phyloP scores from a whole-genome alignment of 2,797 vertebrate genomes.

The Onychomys torridus region DNA sequence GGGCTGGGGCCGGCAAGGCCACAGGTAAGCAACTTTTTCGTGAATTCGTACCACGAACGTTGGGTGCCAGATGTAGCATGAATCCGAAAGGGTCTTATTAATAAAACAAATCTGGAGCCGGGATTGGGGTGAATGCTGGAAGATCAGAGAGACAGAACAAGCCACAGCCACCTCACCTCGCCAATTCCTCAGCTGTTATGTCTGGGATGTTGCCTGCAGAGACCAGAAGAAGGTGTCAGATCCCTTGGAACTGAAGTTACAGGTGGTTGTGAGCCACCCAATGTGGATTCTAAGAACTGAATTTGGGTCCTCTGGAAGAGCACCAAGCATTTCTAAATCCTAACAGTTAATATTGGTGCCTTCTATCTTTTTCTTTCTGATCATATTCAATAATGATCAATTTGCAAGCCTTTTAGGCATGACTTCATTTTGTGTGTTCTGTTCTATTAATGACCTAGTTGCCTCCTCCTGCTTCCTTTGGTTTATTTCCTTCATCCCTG shows the following conservation, averaged over 20 bases:
- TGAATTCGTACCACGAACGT: too few relatives aligned
- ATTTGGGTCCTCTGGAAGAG: not conserved
- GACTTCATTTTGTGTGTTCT: not conserved
- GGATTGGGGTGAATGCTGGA: too few relatives aligned
- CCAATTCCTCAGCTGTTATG: too few relatives aligned
- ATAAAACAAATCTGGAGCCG: too few relatives aligned
- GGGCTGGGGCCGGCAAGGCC: too few relatives aligned
- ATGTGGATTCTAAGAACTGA: not conserved
- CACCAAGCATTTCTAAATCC: not conserved
- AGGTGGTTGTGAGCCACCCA: too few relatives aligned
- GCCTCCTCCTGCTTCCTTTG: not conserved
- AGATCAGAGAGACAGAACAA: too few relatives aligned
- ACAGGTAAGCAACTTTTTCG: too few relatives aligned
- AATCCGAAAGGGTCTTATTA: too few relatives aligned
- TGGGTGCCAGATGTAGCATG: too few relatives aligned
- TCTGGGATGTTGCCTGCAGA: not conserved
- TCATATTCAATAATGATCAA: not conserved
- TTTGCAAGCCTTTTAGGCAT: slow-evolving; percentile 1
- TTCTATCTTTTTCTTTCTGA: not conserved
- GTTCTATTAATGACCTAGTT: not conserved
- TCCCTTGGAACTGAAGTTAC: not conserved
- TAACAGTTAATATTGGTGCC: not conserved
- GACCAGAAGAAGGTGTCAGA: not conserved
- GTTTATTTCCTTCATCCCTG: not conserved
- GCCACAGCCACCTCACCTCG: too few relatives aligned